A percentile compares a stretch with the other conserved stretches of the same genome.
These are phyloP conservation scores for Rugalucina vietnamica DNA, from an alignment of 2,888 invertebrate species.

Conservation along the genomic window DNA sequence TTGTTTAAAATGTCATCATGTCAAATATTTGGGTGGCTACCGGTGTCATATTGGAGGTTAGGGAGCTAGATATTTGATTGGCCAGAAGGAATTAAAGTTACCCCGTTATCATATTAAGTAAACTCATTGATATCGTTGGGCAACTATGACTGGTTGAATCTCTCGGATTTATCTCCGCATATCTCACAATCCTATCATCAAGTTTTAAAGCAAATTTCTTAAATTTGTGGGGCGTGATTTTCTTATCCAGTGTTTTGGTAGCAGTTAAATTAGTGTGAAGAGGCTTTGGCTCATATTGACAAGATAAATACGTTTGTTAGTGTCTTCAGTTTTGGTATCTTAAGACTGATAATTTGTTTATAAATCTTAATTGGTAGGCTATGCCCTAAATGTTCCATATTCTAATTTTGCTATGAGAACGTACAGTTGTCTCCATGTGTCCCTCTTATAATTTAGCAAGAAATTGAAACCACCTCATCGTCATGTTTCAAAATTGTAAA, in stretches of 20 bases:
- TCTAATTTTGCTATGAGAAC: neutral
- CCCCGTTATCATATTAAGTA: conserved; percentile 33
- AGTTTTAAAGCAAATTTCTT: neutral
- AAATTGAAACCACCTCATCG: too few relatives aligned
- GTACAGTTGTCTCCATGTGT: too few relatives aligned
- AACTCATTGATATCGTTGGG: neutral
- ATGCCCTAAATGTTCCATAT: neutral
- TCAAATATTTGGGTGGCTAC: conserved; percentile 60
- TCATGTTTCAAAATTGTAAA: too few relatives aligned
- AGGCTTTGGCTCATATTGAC: conserved; percentile 50
- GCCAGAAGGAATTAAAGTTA: conserved; percentile 26
- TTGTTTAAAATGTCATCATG: conserved; percentile 47
- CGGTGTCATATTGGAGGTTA: conserved; percentile 58
- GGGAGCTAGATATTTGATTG: conserved; percentile 39
- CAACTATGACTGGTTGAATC: neutral
- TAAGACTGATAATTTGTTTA: conserved; percentile 1
- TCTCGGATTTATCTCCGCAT: conserved; percentile 33
- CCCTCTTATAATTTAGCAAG: too few relatives aligned
- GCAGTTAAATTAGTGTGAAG: conserved; percentile 52
- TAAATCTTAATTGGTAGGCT: neutral
- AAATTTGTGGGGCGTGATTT: conserved; percentile 42
- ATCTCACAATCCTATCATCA: conserved; percentile 22
- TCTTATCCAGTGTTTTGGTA: conserved; percentile 62
- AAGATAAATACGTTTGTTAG: conserved; percentile 39
- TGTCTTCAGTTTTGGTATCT: neutral